Evolutionary conservation across 2,888 invertebrate genomes (phyloP).

Genomic region (Megastigmus dorsalis): DNA sequence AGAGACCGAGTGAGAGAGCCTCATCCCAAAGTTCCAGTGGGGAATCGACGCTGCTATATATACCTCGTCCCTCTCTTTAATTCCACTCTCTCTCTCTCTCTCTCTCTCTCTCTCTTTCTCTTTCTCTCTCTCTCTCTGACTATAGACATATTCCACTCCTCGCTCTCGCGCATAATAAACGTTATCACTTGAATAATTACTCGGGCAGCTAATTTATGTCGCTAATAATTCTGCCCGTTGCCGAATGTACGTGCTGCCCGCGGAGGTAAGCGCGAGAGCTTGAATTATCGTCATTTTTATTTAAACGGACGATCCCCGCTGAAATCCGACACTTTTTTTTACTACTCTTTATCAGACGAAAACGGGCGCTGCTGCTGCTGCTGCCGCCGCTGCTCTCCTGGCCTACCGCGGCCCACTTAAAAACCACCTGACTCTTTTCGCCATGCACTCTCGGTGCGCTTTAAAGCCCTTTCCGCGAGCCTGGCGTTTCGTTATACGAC

Average conservation of each 20-base stretch:
- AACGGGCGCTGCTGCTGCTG: too few relatives aligned
- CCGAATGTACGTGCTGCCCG: too few relatives aligned
- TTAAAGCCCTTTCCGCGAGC: neutral
- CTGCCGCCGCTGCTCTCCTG: neutral
- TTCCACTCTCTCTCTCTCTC: neutral
- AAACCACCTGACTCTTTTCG: conserved; percentile 45
- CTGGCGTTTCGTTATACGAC: too few relatives aligned
- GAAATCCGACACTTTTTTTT: conserved; percentile 49
- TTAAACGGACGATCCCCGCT: conserved; percentile 46
- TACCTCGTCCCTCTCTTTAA: conserved; percentile 5
- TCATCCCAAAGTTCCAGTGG: too few relatives aligned
- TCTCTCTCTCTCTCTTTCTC: conserved; percentile 1
- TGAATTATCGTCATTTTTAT: conserved; percentile 52
- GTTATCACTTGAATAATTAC: conserved; percentile 54
- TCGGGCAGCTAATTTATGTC: conserved; percentile 47
- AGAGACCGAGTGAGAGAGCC: conserved; percentile 39
- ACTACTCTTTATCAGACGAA: conserved; percentile 28
- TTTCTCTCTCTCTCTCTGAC: neutral
- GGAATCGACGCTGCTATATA: conserved; percentile 27
- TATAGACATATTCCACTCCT: too few relatives aligned
- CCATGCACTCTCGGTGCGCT: too few relatives aligned
- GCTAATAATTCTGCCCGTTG: conserved; percentile 44
- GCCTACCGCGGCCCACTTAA: neutral
- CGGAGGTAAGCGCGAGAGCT: neutral
- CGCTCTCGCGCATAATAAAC: conserved; percentile 36